These are phyloP conservation scores for Hirtodrosophila confusa DNA, from an alignment of 2,888 invertebrate species.

Conservation along the genomic window DNA sequence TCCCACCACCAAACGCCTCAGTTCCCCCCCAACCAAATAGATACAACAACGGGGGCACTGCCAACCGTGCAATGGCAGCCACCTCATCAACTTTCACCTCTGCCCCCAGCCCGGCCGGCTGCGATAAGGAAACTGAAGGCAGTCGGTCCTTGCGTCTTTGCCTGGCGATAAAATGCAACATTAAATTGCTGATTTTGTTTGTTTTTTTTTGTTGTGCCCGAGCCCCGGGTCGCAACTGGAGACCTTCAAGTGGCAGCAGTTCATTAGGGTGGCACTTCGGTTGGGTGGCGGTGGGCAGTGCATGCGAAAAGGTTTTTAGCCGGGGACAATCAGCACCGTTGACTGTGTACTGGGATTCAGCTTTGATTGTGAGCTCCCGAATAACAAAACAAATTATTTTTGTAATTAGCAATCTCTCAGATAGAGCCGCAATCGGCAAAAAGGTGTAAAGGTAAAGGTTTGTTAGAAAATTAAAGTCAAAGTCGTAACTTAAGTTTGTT, in stretches of 20 bases:
- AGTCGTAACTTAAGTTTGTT: too few relatives aligned
- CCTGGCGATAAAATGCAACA: constrained; percentile 82
- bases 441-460: too few relatives aligned
- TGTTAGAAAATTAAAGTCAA: too few relatives aligned
- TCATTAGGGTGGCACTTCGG: constrained; percentile 66
- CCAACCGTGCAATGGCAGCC: constrained; percentile 28
- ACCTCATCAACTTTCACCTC: constrained; percentile 49
- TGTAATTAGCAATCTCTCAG: constrained; percentile 23
- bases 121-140: constrained; percentile 58
- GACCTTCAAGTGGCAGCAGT: constrained; percentile 55
- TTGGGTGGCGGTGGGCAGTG: constrained; percentile 30
- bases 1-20: constrained; percentile 46
- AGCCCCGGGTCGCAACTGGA: constrained; percentile 16
- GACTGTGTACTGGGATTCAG: constrained; percentile 24
- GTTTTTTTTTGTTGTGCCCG: constrained; percentile 14
- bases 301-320: constrained; percentile 31
- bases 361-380: constrained; percentile 28
- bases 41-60: constrained; percentile 30
- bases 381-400: constrained; percentile 33
- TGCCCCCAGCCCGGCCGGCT: constrained; percentile 29
- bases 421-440: constrained; percentile 10
- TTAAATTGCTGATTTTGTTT: constrained; percentile 80
- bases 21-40: constrained; percentile 39
- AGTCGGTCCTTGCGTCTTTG: constrained; percentile 53
- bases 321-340: constrained; percentile 48